Conservation (phyloP, 2,113 vertebrate species). For the Symphodus melops region DNA sequence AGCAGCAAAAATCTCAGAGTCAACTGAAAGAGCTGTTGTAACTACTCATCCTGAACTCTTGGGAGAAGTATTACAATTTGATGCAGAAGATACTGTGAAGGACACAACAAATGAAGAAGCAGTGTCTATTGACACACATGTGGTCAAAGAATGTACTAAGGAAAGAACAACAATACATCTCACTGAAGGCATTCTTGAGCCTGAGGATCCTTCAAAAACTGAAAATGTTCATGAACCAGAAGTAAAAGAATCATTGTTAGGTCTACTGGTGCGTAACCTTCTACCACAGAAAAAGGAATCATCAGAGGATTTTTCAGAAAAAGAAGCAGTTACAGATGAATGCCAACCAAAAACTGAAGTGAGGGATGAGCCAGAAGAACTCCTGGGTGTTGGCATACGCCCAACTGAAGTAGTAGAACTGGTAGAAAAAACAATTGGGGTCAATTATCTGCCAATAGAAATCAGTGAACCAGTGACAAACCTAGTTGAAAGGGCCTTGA, state of each 20-base stretch:
- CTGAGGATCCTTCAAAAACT: neutral
- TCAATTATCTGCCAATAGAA: constrained; percentile 17
- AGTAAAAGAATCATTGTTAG: too few species aligned
- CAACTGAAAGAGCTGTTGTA: neutral
- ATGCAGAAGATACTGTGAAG: neutral
- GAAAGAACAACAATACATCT: too few species aligned
- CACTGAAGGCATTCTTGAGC: neutral
- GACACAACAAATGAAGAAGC: neutral
- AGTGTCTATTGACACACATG: too few species aligned
- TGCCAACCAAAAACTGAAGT: neutral
- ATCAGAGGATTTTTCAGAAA: too few species aligned
- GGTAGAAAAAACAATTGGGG: constrained; percentile 15
- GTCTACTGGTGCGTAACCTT: too few species aligned
- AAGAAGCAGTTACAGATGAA: neutral
- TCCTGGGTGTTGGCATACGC: neutral
- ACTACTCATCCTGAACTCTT: neutral
- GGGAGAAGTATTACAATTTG: neutral
- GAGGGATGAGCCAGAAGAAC: neutral
- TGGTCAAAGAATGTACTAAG: too few species aligned
- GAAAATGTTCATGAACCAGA: constrained; percentile 21
- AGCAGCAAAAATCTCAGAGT: neutral
- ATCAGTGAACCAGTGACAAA: neutral
- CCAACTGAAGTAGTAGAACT: constrained; percentile 3
- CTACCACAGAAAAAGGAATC: too few species aligned
- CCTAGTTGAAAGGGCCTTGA: neutral